Evolutionary conservation across 2,113 vertebrate genomes (phyloP), one percentile per base, ranked within the genome.

Genomic region (Sorex araneus): DNA sequence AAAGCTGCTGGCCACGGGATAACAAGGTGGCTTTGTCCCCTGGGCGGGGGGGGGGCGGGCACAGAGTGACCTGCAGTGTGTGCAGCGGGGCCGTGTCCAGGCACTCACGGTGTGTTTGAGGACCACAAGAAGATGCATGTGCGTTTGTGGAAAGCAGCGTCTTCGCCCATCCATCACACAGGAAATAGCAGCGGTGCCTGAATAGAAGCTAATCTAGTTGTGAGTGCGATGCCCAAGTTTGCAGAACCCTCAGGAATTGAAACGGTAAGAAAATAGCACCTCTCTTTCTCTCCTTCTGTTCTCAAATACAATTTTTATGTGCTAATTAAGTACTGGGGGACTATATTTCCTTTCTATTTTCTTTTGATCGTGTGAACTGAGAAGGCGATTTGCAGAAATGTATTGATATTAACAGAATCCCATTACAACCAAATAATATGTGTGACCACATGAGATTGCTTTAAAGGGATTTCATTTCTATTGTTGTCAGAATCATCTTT

Each of bases 331-430:
- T 93, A 82, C 89, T 92, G 3, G 2, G 66, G 57, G 43, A 87
- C 69, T 91, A 8, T 32, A 75, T 81, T 91, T 89, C 60, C 57
- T 18, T 84, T 89, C 64, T 71, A 54, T 88, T 88, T 94, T 69
- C 90, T 84, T 83, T 88, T 93, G 75, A 91, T 93, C 74, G 74
- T 85, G 34, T 84, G 87, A 93, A 74, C 84, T 43, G 47, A 95
- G 47, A 83, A 87, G 67, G 60, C 57, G 10, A 85, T 91, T 89
- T 92, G 88, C 30, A 95, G 91, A 94, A 94, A 92, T 90, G 50
- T 87, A 93, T 83, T 83, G 80, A 95, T 93, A 85, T 93, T 89
- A 93, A 89, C 84, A 96, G 93, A 89, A 93, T 92, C 30, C 54
- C 89, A 89, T 92, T 84, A 89, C 77, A 94, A 74, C 30, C 60